These are phyloP conservation scores for Ditula angustiorana DNA, from an alignment of 2,888 invertebrate species.

Conservation along the genomic window DNA sequence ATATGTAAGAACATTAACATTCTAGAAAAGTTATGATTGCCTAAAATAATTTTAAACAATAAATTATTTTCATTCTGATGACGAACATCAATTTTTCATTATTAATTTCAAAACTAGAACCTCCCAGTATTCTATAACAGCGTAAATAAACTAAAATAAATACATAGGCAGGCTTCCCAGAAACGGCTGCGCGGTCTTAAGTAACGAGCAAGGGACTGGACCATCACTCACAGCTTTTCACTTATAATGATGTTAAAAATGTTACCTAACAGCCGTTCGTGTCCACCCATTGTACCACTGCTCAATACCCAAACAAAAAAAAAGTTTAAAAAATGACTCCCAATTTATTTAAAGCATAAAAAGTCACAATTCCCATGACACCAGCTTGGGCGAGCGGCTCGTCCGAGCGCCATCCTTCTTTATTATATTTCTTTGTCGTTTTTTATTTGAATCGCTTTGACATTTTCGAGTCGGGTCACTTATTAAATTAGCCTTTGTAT, in stretches of 20 bases:
- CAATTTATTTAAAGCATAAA: conserved; percentile 83
- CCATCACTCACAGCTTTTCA: conserved; percentile 81
- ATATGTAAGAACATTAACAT: too few species aligned
- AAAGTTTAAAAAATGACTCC: conserved; percentile 79
- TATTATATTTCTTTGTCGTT: conserved; percentile 69
- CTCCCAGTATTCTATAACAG: neutral
- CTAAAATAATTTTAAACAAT: too few species aligned
- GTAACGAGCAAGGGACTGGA: conserved; percentile 53
- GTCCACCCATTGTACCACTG: conserved; percentile 81
- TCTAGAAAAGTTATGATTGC: too few species aligned
- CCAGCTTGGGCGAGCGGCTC: conserved; percentile 71
- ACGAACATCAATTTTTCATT: too few species aligned
- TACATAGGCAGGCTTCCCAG: conserved; percentile 27
- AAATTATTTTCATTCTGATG: too few species aligned
- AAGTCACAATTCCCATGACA: conserved; percentile 80
- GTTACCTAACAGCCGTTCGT: conserved; percentile 81
- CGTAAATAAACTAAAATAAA: conserved; percentile 18
- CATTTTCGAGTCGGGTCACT: conserved; percentile 81
- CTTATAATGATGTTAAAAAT: conserved; percentile 85
- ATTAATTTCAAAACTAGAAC: neutral
- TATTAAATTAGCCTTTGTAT: conserved; percentile 86
- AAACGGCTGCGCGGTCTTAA: conserved; percentile 39
- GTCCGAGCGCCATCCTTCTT: conserved; percentile 74
- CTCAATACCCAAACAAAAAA: conserved; percentile 74
- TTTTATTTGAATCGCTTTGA: conserved; percentile 80